Base-by-base conservation (phyloP, 1,140 invertebrate species). In the Oedothorax gibbosus region DNA sequence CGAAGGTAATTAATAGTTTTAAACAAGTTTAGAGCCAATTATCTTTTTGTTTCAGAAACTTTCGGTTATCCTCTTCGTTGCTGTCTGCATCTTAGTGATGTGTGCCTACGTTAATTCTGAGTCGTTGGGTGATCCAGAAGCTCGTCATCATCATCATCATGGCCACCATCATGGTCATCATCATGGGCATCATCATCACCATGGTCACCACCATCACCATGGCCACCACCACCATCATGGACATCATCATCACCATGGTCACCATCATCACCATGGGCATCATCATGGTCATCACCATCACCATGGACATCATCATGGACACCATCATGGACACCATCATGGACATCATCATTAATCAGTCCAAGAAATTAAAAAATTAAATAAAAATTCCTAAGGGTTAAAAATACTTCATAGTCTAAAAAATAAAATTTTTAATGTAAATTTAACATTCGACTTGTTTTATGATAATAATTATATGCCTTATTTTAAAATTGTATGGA, bases 121-220 rank as follows among this genome's bases (percentile, higher is more conserved):
- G 35, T 66, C 62, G 9, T 68, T 49, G 8, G 35, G 60, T 77
- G 49, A 18, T 18, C 14, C 68, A 79, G 76, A 79, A 21, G 76
- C 51, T 56, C 76, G 76, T 66, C 76, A 79, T 51, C 75, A 77
- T 18, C 75, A 77, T 65, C 75, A 75, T 60, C 72, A 75, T 35
- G 72, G 72, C 12, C 72, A 73, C 15, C 72, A 73, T 15, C 71
- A 73, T 21, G 53, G 69, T 0, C n/a, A n/a, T n/a, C n/a, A n/a
- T n/a, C 65, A 66, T 49, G 20, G 49, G 4, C 65, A 68, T 15
- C 6, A 8, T 6, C 53, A 73, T 73, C 71, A 73, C 35, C 54
- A 60, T 8, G 3, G 15, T 0, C 57, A 62, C 14, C 49, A 53
- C 7, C 64, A 68, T 21, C 76, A 79, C 3, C 51, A 79, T 21